Conservation (phyloP, 2,113 vertebrate genomes). For the Verasper variegatus region DNA sequence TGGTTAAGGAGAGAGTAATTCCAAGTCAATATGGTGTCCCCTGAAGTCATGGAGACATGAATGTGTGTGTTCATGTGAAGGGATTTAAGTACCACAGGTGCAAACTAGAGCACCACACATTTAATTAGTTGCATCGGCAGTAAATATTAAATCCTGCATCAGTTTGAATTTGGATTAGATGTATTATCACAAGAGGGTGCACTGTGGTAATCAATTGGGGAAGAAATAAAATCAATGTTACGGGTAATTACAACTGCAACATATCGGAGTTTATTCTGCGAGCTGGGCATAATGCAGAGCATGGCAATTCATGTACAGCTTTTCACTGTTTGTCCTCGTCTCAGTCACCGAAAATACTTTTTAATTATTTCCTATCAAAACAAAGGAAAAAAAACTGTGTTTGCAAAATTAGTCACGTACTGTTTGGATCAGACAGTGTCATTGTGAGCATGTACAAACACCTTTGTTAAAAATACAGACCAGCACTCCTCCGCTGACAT, state of each 20-base stretch:
- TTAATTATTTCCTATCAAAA: too few species aligned
- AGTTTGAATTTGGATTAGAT: conserved; percentile 63
- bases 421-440: too few species aligned
- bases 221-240: conserved; percentile 35
- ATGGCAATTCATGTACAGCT: background rate
- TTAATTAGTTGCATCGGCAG: conserved; percentile 60
- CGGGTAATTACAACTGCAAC: background rate
- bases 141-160: conserved; percentile 50
- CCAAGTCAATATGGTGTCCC: too few species aligned
- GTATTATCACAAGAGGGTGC: conserved; percentile 32
- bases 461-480: too few species aligned
- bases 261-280: conserved; percentile 1
- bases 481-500: conserved; percentile 11
- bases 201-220: conserved; percentile 36
- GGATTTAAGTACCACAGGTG: conserved; percentile 35
- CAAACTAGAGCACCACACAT: conserved; percentile 38
- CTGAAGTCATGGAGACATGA: background rate
- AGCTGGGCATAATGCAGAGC: too few species aligned
- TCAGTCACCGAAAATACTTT: conserved; percentile 2
- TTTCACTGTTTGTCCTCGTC: conserved; percentile 15
- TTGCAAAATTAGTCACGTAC: background rate
- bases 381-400: too few species aligned
- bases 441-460: too few species aligned
- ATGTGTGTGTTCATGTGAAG: conserved; percentile 3
- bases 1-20: background rate